Base-by-base conservation (phyloP, 2,888 invertebrate genomes). In the Phaedon cochleariae region DNA sequence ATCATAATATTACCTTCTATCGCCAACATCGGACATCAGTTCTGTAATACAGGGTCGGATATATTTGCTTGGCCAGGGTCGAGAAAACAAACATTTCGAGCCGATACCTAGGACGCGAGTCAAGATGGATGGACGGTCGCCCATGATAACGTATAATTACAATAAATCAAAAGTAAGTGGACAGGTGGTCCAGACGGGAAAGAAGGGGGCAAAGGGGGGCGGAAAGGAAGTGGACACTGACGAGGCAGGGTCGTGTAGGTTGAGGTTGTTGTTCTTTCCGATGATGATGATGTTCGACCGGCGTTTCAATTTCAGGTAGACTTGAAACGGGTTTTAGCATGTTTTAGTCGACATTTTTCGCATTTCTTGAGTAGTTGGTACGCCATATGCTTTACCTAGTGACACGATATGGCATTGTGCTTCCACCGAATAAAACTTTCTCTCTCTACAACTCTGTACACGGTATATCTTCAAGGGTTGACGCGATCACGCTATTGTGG, bases 111-210 rank as follows among this genome's bases (percentile, higher is more conserved):
- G 26, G 26, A 26, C 7, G 26, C 67, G 66, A 67, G 72, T 63
- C 68, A 68, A 74, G 74, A 74, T 75, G 72, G 76, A 76, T 76
- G 74, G 74, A 72, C 71, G 68, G 71, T 75, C 74, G n/a, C 41
- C 73, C 74, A 72, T 73, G 76, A 76, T 76, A 76, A 73, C 76
- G 61, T 70, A 70, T 76, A 76, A 76, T 76, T 76, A 76, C 70
- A 73, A 75, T 75, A 75, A 75, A 75, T 76, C 74, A 76, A 74
- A 73, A 71, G 72, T 72, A 73, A 74, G 73, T 74, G 74, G 76
- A 70, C 76, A 74, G 71, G 72, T 74, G 74, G 73, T 73, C 74
- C 67, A 65, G 67, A 64, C 69, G 71, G 67, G 65, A 63, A 59
- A 57, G 67, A 68, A 70, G 67, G 65, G 62, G 59, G 60, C 15